Evolutionary conservation across 2,113 vertebrate species (phyloP).

Genomic region (Aldabrachelys gigantea): DNA sequence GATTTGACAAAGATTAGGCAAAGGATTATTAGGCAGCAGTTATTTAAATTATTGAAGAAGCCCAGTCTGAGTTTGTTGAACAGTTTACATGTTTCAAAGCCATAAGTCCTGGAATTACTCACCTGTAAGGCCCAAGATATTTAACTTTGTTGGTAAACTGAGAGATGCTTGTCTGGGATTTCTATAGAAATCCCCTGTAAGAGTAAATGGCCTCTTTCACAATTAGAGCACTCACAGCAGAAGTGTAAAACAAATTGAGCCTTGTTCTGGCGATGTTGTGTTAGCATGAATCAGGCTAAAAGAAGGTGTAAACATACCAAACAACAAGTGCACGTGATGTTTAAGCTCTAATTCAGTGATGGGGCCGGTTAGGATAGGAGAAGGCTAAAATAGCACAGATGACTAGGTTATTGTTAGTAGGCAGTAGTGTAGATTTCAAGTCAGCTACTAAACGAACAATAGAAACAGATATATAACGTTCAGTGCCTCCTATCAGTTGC

Average conservation of each 20-base stretch:
- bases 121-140: background rate
- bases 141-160: constrained; percentile 5
- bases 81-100: background rate
- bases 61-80: background rate
- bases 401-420: background rate
- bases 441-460: fast-evolving
- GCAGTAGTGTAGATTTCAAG: fast-evolving
- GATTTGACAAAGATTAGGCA: background rate
- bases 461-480: background rate
- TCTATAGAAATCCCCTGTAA: background rate
- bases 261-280: fast-evolving
- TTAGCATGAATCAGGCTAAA: background rate
- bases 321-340: background rate
- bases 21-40: background rate
- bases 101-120: background rate
- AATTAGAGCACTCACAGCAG: background rate
- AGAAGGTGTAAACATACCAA: background rate
- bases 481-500: background rate
- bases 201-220: background rate
- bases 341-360: background rate
- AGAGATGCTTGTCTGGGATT: background rate
- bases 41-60: background rate
- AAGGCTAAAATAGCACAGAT: background rate
- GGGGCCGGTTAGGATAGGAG: background rate
- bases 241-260: background rate